Evolutionary conservation across 2,797 vertebrate species (phyloP).

Genomic region (Furcifer pardalis): DNA sequence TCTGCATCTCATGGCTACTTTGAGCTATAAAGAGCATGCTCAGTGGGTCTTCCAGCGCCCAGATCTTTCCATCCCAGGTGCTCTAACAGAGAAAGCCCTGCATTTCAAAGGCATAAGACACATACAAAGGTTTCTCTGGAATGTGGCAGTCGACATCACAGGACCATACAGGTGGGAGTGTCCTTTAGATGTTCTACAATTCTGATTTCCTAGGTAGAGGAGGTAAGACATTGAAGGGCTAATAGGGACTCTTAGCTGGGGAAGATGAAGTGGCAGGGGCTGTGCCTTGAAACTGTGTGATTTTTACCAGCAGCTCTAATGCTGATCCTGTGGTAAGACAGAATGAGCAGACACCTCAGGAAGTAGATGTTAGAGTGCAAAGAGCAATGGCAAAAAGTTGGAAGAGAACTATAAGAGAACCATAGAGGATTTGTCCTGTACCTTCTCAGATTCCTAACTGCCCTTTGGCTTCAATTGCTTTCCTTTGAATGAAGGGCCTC

Average conservation of each 20-base stretch:
- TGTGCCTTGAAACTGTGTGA: background rate
- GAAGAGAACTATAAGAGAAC: background rate
- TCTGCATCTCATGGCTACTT: too few species aligned
- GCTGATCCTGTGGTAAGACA: background rate
- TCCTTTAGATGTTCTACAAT: background rate
- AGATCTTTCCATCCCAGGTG: background rate
- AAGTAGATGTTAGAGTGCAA: background rate
- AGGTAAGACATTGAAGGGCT: background rate
- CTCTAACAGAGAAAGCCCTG: background rate
- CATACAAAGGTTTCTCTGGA: background rate
- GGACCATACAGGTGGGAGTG: background rate
- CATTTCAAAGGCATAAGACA: background rate
- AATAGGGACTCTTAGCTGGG: background rate
- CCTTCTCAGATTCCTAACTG: background rate
- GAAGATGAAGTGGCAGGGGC: background rate
- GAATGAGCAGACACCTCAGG: background rate
- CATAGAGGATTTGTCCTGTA: background rate
- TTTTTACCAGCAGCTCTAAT: background rate
- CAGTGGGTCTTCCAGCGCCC: background rate
- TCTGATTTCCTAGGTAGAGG: background rate
- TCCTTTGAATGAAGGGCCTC: too few species aligned
- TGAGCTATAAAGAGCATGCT: background rate
- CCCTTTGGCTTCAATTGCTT: background rate
- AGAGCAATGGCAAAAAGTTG: background rate
- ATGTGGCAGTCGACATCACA: background rate